These are phyloP conservation scores for Turritopsis dohrnii DNA, from an alignment of 30 jellyfish, hydroid and myxozoan species.

Conservation along the genomic window DNA sequence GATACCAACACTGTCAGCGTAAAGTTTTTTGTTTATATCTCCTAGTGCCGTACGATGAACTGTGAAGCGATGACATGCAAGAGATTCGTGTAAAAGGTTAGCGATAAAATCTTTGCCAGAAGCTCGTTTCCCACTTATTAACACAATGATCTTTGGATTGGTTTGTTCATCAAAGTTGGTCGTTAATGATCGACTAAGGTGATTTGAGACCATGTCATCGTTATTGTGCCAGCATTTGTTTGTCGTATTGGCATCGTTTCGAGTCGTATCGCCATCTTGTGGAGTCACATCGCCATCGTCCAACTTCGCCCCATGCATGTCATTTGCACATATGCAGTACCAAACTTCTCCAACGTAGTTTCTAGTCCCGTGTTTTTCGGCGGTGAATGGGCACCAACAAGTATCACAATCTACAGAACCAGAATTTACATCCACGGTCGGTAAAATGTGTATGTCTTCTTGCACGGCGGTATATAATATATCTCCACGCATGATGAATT, in stretches of 20 bases:
- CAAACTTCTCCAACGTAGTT: conserved; percentile 16
- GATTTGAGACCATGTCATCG: background rate
- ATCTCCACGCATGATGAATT: conserved; percentile 26
- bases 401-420: background rate
- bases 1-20: conserved; percentile 11
- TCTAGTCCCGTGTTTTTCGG: conserved; percentile 18
- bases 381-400: conserved; percentile 27
- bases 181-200: background rate
- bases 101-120: conserved; percentile 11
- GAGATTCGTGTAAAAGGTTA: background rate
- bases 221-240: background rate
- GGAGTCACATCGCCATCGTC: background rate
- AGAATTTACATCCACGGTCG: background rate
- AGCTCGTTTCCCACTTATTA: conserved; percentile 22
- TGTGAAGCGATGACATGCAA: background rate
- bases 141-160: background rate
- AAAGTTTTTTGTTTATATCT: conserved; percentile 15
- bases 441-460: conserved; percentile 17
- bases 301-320: conserved; percentile 18
- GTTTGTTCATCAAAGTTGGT: background rate
- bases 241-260: too few species aligned
- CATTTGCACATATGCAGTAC: conserved; percentile 18
- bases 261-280: too few species aligned
- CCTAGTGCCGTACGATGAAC: conserved; percentile 21
- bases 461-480: conserved; percentile 13